These are phyloP conservation scores for Pteruthius melanotis DNA, from an alignment of 2,113 vertebrate species.

Conservation along the genomic window DNA sequence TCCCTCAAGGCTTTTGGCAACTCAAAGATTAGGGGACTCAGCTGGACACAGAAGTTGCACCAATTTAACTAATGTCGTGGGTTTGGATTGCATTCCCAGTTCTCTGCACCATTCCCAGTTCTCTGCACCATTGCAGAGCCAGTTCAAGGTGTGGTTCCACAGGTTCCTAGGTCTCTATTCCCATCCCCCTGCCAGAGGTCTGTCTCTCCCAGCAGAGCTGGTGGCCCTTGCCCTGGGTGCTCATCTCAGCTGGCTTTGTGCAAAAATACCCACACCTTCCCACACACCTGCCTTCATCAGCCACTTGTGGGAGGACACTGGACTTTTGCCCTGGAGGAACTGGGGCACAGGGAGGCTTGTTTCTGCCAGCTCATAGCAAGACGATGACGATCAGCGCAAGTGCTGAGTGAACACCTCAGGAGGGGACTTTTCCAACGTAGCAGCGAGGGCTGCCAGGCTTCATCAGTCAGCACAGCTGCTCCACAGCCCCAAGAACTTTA, in stretches of 20 bases:
- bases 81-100: not conserved
- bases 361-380: not conserved
- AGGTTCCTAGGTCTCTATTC: not conserved
- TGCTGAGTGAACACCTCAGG: not conserved
- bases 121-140: too few relatives aligned
- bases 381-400: not conserved
- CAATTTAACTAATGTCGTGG: not conserved
- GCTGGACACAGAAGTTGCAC: not conserved
- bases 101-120: too few relatives aligned
- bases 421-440: not conserved
- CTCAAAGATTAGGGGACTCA: not conserved
- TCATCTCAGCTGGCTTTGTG: not conserved
- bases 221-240: not conserved
- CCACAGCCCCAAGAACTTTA: not conserved
- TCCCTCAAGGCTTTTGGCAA: not conserved
- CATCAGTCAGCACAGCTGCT: not conserved
- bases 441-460: not conserved
- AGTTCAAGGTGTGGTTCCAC: not conserved
- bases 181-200: not conserved
- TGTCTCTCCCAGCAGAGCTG: not conserved
- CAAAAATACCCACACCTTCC: not conserved
- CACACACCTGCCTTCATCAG: not conserved
- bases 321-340: not conserved
- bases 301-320: not conserved
- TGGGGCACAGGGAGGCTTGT: not conserved